phyloP scores from a whole-genome alignment of 2,797 vertebrate genomes.

The Danio albolineatus region DNA sequence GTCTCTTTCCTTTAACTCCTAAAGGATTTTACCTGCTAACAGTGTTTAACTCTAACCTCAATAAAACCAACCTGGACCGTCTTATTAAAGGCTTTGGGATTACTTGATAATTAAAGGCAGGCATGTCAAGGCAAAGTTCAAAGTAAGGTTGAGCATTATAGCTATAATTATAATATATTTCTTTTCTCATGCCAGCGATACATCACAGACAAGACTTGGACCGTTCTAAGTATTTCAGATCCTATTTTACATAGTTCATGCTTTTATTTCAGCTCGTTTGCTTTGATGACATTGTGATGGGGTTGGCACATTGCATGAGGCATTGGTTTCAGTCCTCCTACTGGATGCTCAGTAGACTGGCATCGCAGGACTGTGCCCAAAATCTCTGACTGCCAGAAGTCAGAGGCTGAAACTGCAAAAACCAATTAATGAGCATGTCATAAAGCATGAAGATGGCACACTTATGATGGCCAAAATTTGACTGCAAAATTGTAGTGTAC shows the following conservation, averaged over 20 bases:
- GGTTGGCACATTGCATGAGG: background rate
- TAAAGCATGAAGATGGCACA: background rate
- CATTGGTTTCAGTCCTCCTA: conserved; percentile 1
- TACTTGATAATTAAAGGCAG: no score
- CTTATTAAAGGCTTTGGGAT: no score
- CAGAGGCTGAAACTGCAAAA: background rate
- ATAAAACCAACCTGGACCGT: no score
- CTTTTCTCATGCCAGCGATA: background rate
- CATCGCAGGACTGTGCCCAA: background rate
- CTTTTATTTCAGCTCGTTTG: background rate
- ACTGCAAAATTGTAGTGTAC: no score
- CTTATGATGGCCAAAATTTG: background rate
- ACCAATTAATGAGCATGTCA: background rate
- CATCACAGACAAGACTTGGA: background rate
- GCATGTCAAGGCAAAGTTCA: no score
- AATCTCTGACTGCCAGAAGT: background rate
- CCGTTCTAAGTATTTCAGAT: background rate
- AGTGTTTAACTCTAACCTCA: no score
- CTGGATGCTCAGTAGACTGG: background rate
- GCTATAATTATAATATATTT: no score
- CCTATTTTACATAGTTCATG: background rate
- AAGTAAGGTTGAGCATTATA: no score
- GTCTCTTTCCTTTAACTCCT: background rate
- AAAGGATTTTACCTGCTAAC: no score
- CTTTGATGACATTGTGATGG: background rate